A percentile compares a stretch with the other conserved stretches of the same genome.
phyloP scores from a whole-genome alignment of 2,113 vertebrate species.

The Etheostoma spectabile region DNA sequence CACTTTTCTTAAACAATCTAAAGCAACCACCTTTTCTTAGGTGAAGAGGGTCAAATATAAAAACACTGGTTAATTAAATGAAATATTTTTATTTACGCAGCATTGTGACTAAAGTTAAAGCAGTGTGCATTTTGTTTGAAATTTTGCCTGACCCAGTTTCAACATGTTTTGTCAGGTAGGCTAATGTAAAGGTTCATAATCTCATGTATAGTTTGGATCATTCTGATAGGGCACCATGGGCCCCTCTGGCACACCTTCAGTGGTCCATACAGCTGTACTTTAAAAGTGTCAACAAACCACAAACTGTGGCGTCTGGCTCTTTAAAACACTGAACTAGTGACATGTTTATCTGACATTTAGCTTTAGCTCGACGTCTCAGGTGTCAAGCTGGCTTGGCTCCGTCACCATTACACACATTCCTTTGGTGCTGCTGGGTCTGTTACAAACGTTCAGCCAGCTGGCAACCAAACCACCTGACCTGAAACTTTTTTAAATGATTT shows the following conservation, averaged over 20 bases:
- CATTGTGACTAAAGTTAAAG: background rate
- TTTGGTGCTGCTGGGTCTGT: conserved; percentile 9
- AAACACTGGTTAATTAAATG: background rate
- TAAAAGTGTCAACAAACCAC: background rate
- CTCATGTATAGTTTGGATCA: background rate
- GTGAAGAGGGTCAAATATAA: background rate
- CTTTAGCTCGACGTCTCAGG: conserved; percentile 17
- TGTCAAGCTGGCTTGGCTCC: conserved; percentile 43
- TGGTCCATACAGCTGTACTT: background rate
- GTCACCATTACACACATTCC: conserved; percentile 37
- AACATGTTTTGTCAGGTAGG: background rate
- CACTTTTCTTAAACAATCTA: background rate
- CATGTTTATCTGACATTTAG: conserved; percentile 16
- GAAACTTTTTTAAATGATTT: background rate
- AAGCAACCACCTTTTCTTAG: background rate
- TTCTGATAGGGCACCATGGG: background rate
- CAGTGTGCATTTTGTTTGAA: too few species aligned
- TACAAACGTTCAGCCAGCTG: conserved; percentile 15
- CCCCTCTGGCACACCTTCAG: background rate
- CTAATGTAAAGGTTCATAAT: background rate
- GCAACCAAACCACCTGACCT: background rate
- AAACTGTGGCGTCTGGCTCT: conserved; percentile 43
- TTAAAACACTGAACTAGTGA: conserved; percentile 50
- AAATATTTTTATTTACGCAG: background rate
- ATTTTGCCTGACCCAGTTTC: background rate